Percentiles rank a stretch among this genome's conserved stretches.
phyloP scores from a whole-genome alignment of 2,888 invertebrate genomes.

The Enoplolaimus lenunculus region DNA sequence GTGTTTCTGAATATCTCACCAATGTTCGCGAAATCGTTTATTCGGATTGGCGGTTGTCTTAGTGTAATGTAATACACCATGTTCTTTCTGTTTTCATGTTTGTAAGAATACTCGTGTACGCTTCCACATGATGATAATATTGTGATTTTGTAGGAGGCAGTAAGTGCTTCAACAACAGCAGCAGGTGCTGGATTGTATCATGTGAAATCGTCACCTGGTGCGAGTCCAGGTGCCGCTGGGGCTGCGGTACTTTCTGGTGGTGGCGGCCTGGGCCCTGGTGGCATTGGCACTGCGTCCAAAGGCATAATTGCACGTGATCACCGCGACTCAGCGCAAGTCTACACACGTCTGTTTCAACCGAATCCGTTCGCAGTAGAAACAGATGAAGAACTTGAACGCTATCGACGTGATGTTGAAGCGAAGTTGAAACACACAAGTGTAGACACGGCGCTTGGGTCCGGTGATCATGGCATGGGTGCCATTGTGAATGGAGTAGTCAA shows the following conservation, averaged over 20 bases:
- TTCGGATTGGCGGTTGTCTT: no score
- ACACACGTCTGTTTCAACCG: conserved; percentile 90
- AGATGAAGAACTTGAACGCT: conserved; percentile 58
- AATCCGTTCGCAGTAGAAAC: conserved; percentile 95
- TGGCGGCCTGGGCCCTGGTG: neutral
- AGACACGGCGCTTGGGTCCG: neutral
- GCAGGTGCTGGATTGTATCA: neutral
- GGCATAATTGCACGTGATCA: conserved; percentile 95
- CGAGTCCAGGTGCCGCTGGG: neutral
- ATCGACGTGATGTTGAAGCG: conserved; percentile 1
- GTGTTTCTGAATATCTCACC: no score
- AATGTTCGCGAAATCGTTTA: no score
- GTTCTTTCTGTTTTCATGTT: no score
- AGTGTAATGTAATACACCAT: no score
- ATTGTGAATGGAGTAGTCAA: no score
- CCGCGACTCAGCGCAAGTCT: conserved; percentile 82
- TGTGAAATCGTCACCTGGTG: neutral
- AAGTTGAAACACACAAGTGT: neutral
- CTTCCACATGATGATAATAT: no score
- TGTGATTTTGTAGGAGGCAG: neutral
- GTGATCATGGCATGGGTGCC: no score
- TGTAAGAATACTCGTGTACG: no score
- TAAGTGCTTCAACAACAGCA: neutral
- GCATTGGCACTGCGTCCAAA: conserved; percentile 77
- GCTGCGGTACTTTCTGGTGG: no score